Evolutionary conservation across 2,888 invertebrate genomes (phyloP).

Genomic region (Coecobrya sp.): DNA sequence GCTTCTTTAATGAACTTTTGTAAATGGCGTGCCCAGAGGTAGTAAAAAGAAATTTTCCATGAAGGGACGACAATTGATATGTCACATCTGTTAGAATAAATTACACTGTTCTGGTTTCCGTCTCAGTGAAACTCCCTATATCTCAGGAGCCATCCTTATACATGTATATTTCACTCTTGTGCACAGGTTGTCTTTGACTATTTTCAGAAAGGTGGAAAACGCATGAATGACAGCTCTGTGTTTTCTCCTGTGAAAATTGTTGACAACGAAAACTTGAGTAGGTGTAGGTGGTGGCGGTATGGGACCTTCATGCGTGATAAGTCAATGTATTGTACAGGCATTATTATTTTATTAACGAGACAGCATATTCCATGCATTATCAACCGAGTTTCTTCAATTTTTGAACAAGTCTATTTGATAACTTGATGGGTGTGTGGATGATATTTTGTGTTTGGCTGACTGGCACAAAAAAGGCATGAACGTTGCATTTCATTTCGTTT

Average conservation of each 20-base stretch:
- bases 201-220: background rate
- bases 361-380: background rate
- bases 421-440: background rate
- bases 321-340: background rate
- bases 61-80: background rate
- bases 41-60: background rate
- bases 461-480: background rate
- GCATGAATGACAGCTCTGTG: background rate
- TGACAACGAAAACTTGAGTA: background rate
- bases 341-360: slow-evolving; percentile 5
- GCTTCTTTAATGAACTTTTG: background rate
- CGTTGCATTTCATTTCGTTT: background rate
- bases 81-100: slow-evolving; percentile 27
- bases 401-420: background rate
- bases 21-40: slow-evolving; percentile 2
- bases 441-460: background rate
- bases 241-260: background rate
- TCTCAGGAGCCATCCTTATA: background rate
- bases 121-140: background rate
- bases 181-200: background rate
- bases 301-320: background rate
- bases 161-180: background rate
- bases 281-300: background rate
- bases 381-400: background rate
- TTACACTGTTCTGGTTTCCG: background rate